These are phyloP conservation scores for Bellardia pandia DNA, from an alignment of 2,888 invertebrate genomes.

Conservation along the genomic window DNA sequence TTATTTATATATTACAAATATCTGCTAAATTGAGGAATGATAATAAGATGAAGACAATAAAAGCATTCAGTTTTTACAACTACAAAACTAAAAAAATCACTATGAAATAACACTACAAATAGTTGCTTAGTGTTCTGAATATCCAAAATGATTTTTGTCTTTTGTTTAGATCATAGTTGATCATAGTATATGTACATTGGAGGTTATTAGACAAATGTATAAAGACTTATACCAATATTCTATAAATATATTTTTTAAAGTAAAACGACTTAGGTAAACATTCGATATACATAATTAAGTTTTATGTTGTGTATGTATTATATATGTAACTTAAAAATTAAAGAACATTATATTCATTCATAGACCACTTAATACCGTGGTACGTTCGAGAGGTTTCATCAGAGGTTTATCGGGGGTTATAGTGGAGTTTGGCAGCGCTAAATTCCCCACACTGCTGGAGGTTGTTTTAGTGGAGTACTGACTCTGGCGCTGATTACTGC, in stretches of 20 bases:
- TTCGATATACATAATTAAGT: conserved; percentile 1
- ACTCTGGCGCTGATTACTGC: conserved; percentile 82
- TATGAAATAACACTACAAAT: not conserved
- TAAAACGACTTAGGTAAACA: conserved; percentile 13
- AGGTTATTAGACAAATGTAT: too few relatives aligned
- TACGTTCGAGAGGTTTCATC: conserved; percentile 75
- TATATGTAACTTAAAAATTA: not conserved
- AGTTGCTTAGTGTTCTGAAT: not conserved
- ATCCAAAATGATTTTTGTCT: not conserved
- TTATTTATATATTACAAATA: not conserved
- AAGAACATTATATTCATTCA: conserved; percentile 15
- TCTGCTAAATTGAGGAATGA: not conserved
- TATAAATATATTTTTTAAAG: not conserved
- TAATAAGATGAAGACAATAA: not conserved
- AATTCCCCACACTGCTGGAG: conserved; percentile 81
- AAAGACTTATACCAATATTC: not conserved
- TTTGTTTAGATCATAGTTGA: not conserved
- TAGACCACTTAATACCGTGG: conserved; percentile 74
- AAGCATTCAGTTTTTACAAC: not conserved
- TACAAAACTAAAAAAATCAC: not conserved
- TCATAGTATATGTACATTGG: not conserved
- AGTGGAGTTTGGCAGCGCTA: conserved; percentile 51
- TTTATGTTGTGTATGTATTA: not conserved
- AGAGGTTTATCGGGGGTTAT: conserved; percentile 78
- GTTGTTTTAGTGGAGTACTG: conserved; percentile 83